Percentiles rank a stretch among this genome's conserved stretches.
These are phyloP conservation scores for Ophion ventricosus DNA, from an alignment of 2,888 invertebrate genomes.

Conservation along the genomic window DNA sequence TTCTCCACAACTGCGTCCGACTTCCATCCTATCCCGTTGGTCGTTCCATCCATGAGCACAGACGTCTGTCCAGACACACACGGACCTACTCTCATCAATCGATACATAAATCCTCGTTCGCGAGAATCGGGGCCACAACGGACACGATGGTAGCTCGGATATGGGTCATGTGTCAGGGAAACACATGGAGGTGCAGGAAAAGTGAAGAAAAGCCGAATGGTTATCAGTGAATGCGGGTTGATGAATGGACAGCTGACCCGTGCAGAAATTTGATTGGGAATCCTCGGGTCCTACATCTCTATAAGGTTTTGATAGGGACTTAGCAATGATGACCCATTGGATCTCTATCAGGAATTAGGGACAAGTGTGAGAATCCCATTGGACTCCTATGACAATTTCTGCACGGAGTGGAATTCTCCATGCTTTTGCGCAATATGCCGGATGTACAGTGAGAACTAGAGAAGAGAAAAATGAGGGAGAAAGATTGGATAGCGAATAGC, in stretches of 20 bases:
- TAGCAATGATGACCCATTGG: too few relatives aligned
- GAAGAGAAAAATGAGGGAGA: not conserved
- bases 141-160: not conserved
- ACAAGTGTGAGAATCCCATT: too few relatives aligned
- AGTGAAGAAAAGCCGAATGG: not conserved
- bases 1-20: conserved; percentile 24
- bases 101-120: conserved; percentile 1
- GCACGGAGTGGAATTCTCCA: too few relatives aligned
- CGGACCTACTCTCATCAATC: conserved; percentile 17
- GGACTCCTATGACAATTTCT: too few relatives aligned
- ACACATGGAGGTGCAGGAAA: not conserved
- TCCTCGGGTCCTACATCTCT: too few relatives aligned
- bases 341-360: too few relatives aligned
- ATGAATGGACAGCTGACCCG: not conserved
- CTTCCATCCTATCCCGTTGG: conserved; percentile 39
- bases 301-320: too few relatives aligned
- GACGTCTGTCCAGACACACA: conserved; percentile 34
- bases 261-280: too few relatives aligned
- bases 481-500: conserved; percentile 1
- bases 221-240: not conserved
- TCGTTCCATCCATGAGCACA: not conserved
- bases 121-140: conserved; percentile 4
- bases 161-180: not conserved
- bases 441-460: not conserved
- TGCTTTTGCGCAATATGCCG: not conserved